Evolutionary conservation across 2,797 vertebrate species (phyloP).

Genomic region (Nothura maculosa): DNA sequence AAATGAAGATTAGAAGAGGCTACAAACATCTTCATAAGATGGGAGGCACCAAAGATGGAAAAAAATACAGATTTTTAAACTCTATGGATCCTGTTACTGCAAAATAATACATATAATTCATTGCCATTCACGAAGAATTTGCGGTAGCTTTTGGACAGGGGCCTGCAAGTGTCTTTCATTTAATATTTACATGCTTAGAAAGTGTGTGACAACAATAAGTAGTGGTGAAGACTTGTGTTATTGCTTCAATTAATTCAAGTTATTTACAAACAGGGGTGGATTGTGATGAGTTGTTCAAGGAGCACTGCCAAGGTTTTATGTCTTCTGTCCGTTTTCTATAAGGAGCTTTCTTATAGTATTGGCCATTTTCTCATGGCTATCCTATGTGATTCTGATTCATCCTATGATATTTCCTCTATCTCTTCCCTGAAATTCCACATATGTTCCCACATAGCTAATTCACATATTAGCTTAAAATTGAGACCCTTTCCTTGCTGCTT

Average conservation of each 20-base stretch:
- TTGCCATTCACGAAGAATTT: not conserved
- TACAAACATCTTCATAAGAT: not conserved
- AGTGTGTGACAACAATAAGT: not conserved
- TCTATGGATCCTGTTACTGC: not conserved
- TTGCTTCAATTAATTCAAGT: not conserved
- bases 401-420: not conserved
- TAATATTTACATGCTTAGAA: not conserved
- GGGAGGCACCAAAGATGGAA: not conserved
- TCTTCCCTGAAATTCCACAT: not conserved
- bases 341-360: not conserved
- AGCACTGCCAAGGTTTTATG: not conserved
- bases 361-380: not conserved
- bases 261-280: not conserved
- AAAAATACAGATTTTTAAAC: not conserved
- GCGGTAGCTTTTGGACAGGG: not conserved
- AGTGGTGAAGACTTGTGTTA: not conserved
- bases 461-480: no score
- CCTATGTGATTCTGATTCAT: not conserved
- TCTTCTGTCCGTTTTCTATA: not conserved
- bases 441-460: not conserved
- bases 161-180: not conserved
- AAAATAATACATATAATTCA: not conserved
- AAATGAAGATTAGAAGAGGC: not conserved
- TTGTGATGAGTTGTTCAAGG: not conserved
- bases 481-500: not conserved